Conservation (phyloP, 2,113 vertebrate species). For the Sorex fumeus region DNA sequence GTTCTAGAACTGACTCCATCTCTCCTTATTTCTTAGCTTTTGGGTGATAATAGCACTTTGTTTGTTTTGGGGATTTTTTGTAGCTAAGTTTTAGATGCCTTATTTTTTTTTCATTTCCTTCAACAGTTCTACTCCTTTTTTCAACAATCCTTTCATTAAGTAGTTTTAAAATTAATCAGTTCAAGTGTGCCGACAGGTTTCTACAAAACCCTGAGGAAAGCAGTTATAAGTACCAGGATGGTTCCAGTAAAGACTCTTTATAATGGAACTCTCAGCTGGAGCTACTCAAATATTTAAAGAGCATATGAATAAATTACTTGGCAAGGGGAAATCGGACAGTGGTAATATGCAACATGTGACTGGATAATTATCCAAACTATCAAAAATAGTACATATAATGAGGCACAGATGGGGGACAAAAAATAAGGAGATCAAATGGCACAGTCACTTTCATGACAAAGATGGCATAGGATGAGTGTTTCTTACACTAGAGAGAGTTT, state of each 20-base stretch:
- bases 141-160: conserved; percentile 13
- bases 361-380: not conserved
- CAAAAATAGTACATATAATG: not conserved
- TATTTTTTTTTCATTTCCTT: conserved; percentile 45
- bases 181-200: not conserved
- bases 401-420: not conserved
- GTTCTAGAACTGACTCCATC: not conserved
- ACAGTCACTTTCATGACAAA: conserved; percentile 4
- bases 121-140: not conserved
- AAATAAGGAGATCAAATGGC: not conserved
- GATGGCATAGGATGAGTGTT: not conserved
- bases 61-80: not conserved
- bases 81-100: not conserved
- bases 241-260: conserved; percentile 9
- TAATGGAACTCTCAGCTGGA: not conserved
- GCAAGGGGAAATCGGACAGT: not conserved
- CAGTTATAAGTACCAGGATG: not conserved
- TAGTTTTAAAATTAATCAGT: not conserved
- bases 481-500: not conserved
- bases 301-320: not conserved
- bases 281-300: not conserved
- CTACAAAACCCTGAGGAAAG: not conserved
- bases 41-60: not conserved
- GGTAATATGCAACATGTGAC: not conserved
- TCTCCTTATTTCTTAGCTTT: not conserved